Evolutionary conservation across 2,888 invertebrate genomes (phyloP).

Genomic region (Temnothorax rugatulus): DNA sequence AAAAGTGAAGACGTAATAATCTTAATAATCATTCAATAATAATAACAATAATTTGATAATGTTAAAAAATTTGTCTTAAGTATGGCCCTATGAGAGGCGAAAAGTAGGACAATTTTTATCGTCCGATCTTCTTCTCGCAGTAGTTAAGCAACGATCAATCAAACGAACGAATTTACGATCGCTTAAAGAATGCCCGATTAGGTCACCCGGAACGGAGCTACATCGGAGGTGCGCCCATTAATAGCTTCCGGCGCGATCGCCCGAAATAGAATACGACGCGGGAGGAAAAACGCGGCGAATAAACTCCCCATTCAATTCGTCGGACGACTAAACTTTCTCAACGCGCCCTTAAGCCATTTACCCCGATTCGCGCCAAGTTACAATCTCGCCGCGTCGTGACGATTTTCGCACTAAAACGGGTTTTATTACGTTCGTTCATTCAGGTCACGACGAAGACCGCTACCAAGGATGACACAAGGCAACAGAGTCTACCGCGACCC

Average conservation of each 20-base stretch:
- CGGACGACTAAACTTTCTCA: background rate
- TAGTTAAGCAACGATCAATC: conserved; percentile 24
- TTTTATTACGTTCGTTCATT: conserved; percentile 35
- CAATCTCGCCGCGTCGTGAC: background rate
- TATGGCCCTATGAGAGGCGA: background rate
- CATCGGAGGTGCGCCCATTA: conserved; percentile 68
- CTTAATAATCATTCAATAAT: background rate
- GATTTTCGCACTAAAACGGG: conserved; percentile 19
- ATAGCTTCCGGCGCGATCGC: conserved; percentile 63
- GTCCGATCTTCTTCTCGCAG: background rate
- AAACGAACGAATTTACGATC: conserved; percentile 46
- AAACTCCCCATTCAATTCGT: conserved; percentile 8
- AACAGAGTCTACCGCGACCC: conserved; percentile 59
- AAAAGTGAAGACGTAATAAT: background rate
- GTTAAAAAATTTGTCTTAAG: background rate
- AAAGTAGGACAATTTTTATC: background rate
- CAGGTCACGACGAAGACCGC: conserved; percentile 66
- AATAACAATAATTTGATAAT: background rate
- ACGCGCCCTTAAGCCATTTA: conserved; percentile 5
- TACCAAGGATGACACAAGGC: conserved; percentile 55
- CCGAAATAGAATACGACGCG: conserved; percentile 47
- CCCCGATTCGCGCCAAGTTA: background rate
- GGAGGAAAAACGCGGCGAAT: background rate
- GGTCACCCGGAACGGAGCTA: conserved; percentile 67
- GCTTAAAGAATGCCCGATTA: conserved; percentile 46